Evolutionary conservation across 1,140 invertebrate genomes (phyloP), one percentile per base, ranked within the genome.

Genomic region (Parapsyche elsis): DNA sequence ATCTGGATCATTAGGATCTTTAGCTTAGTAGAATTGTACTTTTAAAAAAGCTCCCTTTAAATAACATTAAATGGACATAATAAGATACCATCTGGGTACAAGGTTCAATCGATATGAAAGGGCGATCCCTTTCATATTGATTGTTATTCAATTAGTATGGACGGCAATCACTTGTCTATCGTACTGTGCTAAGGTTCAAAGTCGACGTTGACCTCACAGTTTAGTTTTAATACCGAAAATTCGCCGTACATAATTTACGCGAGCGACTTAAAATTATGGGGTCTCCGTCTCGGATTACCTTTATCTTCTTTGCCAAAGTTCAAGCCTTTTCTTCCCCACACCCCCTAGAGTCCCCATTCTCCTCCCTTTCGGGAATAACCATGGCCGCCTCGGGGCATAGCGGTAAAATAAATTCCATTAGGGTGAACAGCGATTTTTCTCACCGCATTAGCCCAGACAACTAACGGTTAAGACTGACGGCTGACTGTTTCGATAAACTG

Each of bases 181-280:
- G 30, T 4, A 38, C 30, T 38, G 30, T 38, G 7, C 30, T 38
- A 4, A 7, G 30, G 30, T 38, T 38, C 30, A 38, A 38, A 38
- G 1, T 38, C 30, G 30, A 38, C 30, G 7, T 38, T 38, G 30
- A 38, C 30, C 7, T 38, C 30, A 1, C 1, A 38, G 30, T 38
- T 7, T 38, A 38, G 30, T 38, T 38, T 38, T 38, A 38, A 38
- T 38, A 38, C 12, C 49, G 16, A 53, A 2, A 10, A 53, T 53
- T 53, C 49, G 12, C 12, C 16, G 2, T 53, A 53, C 49, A 53
- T 53, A 53, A 53, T 53, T 53, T 53, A 53, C 49, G 16, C 30
- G 16, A 53, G 12, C 49, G 16, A 53, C 49, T 53, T 53, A 53
- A 53, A 53, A 53, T 53, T 53, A 53, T 53, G 49, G 49, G 49